A percentile compares a stretch with the other conserved stretches of the same genome.
These are phyloP conservation scores for Sanderia malayensis DNA, from an alignment of 30 jellyfish, hydroid and myxozoan species.

Conservation along the genomic window DNA sequence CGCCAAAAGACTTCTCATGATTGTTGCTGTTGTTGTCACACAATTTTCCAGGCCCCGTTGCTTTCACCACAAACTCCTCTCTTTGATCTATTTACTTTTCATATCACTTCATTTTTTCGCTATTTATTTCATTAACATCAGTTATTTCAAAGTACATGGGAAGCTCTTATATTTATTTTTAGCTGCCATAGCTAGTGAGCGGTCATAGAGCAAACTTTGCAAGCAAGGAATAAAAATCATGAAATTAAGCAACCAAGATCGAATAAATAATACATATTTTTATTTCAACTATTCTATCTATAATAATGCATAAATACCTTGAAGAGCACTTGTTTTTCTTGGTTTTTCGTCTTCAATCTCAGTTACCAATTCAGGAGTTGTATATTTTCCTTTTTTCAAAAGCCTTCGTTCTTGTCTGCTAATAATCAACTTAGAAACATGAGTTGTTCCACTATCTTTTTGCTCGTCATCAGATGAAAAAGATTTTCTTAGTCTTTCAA, in stretches of 20 bases:
- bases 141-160: too few species aligned
- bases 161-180: too few species aligned
- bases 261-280: too few species aligned
- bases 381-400: neutral
- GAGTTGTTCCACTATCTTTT: neutral
- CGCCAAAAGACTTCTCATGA: slow-evolving; percentile 54
- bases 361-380: neutral
- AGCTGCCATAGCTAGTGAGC: too few species aligned
- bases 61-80: neutral
- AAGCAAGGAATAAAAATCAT: too few species aligned
- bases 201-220: too few species aligned
- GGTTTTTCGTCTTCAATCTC: neutral
- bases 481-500: neutral
- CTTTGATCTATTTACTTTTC: neutral
- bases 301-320: too few species aligned
- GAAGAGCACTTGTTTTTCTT: neutral
- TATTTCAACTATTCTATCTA: too few species aligned
- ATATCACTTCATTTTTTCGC: neutral
- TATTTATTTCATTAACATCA: too few species aligned
- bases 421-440: neutral
- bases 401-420: neutral
- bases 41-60: neutral
- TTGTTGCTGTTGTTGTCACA: slow-evolving; percentile 24
- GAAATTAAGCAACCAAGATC: too few species aligned
- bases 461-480: slow-evolving; percentile 1